Conservation (phyloP, 2,888 invertebrate genomes). For the Odontothrips loti region DNA sequence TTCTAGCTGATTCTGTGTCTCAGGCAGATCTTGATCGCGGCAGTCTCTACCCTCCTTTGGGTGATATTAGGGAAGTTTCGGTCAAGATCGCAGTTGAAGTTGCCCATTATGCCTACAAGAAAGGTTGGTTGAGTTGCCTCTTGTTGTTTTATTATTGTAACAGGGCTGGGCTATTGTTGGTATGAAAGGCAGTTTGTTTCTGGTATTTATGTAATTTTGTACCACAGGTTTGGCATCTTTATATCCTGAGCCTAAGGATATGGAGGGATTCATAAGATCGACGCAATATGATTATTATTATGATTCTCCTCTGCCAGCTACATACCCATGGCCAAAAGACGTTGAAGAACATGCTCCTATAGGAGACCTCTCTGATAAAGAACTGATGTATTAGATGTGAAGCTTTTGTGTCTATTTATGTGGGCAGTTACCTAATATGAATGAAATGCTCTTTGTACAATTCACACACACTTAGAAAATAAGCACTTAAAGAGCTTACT, state of each 20-base stretch:
- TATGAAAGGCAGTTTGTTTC: constrained; percentile 15
- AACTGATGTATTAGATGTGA: constrained; percentile 3
- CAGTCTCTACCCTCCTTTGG: constrained; percentile 87
- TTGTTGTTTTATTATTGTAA: no score
- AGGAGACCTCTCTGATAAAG: constrained; percentile 9
- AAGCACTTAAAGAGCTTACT: no score
- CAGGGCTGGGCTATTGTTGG: neutral
- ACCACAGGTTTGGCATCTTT: constrained; percentile 67
- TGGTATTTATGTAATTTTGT: constrained; percentile 28
- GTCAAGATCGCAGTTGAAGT: constrained; percentile 83
- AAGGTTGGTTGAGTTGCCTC: constrained; percentile 56
- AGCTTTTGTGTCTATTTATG: neutral
- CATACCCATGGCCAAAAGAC: constrained; percentile 49
- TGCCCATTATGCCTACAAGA: constrained; percentile 82
- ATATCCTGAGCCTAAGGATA: constrained; percentile 79
- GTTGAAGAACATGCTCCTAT: constrained; percentile 35
- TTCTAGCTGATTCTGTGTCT: constrained; percentile 77
- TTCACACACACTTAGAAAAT: no score
- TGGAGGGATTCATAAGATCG: constrained; percentile 63
- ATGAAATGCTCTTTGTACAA: no score
- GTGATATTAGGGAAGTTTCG: constrained; percentile 79
- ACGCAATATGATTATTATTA: constrained; percentile 77
- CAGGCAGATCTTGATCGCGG: constrained; percentile 77
- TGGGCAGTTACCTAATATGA: no score
- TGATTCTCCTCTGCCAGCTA: constrained; percentile 66